Evolutionary conservation across 37 sponge, comb jelly and placozoan genomes (phyloP), one percentile per base, ranked within the genome.

Genomic region (Geodia barretti): DNA sequence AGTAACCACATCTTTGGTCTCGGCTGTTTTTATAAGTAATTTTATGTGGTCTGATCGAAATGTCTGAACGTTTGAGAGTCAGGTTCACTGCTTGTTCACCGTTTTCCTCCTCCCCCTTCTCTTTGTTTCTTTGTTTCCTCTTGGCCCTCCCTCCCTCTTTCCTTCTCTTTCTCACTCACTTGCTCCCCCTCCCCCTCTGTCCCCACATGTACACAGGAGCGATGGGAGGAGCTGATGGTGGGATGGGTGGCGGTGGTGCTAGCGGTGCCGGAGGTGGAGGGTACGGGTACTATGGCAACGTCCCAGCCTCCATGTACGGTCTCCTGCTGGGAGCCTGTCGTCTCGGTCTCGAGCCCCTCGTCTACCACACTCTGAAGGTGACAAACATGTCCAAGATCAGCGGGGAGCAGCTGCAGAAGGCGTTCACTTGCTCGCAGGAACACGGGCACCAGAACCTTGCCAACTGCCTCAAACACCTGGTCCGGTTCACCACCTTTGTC

Each of bases 321-420:
- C 76, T 91, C 24, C 72, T 91, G 30, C 63, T 91, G 24, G 92
- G 92, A 0, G 79, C 87, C 1, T 91, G 92, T 68, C 83, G 87
- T 26, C 47, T 83, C 8, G 92, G 92, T 1, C 70, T 86, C 29
- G 83, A 81, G 72, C 73, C 79, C 8, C 68, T 91, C 4, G 84
- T 91, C 32, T 23, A 24, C 41, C 73, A 74, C 40, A 76, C 87
- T 0, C 87, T 91, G 24, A 38, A 63, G 30, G 63, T 84, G 0
- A 78, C 86, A 17, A 65, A 41, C 35, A 73, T 81, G 73, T 0
- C 23, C 4, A 3, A 19, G 11, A 68, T 91, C 58, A 78, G 60
- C 3, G 37, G 43, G 2, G 75, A 82, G 29, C 64, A 82, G 74
- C 64, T 86, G 26, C 60, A 54, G 28, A 74, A 87, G 42, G 87